These are phyloP conservation scores for Vidua chalybeata DNA, from an alignment of 2,113 vertebrate genomes.

Conservation along the genomic window DNA sequence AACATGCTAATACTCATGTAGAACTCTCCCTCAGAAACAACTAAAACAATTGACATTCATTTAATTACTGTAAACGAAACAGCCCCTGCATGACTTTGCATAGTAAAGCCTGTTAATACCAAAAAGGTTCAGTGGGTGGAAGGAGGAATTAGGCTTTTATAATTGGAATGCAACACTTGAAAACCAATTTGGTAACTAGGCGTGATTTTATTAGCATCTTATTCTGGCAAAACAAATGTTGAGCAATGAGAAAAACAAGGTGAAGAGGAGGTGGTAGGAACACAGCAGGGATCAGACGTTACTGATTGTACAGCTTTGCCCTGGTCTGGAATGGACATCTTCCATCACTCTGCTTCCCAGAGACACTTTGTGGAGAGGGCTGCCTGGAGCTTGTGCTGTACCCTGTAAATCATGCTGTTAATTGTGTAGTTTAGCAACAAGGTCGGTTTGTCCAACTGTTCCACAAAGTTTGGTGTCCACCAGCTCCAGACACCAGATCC, in stretches of 20 bases:
- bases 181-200: constrained; percentile 43
- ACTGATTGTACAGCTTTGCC: neutral
- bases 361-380: neutral
- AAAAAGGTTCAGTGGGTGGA: constrained; percentile 54
- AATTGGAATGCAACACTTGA: constrained; percentile 53
- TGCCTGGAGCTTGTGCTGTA: neutral
- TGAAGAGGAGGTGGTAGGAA: neutral
- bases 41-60: constrained; percentile 77
- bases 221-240: constrained; percentile 60
- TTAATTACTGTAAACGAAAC: constrained; percentile 86
- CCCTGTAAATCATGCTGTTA: neutral
- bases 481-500: neutral
- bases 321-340: neutral
- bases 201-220: constrained; percentile 69
- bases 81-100: constrained; percentile 71
- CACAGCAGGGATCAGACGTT: constrained; percentile 1
- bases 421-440: neutral
- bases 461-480: neutral
- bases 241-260: constrained; percentile 49
- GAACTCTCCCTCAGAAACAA: constrained; percentile 74
- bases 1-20: constrained; percentile 82
- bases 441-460: neutral
- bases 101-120: constrained; percentile 57
- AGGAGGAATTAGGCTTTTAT: constrained; percentile 59
- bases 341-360: neutral